Evolutionary conservation across 2,113 vertebrate species (phyloP), one percentile per base, ranked within the genome.

Genomic region (Thomomys bottae): DNA sequence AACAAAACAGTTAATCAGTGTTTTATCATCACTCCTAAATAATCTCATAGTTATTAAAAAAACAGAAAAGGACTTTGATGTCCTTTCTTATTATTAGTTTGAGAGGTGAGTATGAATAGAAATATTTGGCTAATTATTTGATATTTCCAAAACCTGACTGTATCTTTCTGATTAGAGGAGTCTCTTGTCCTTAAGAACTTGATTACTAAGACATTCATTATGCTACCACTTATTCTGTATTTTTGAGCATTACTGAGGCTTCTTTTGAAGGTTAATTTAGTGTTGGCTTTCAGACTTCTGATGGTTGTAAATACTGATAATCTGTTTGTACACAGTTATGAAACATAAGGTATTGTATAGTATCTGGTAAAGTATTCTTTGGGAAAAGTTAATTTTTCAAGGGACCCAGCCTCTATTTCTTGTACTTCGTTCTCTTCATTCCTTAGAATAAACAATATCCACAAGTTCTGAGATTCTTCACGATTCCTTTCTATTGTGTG

Each of bases 1-100:
- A 97, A 96, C 95, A 96, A 97, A 98, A 96, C 92, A 96, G 94
- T 97, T 94, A 96, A 97, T 97, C 96, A 97, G 91, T 72, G 66
- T 94, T 97, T 97, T 97, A 97, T 97, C 91, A 94, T 97, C 85
- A 85, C 38, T 89, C 61, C 91, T 96, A 96, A 95, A 77, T 97
- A 97, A 97, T 86, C 82, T 80, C 73, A 91, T 36, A 0, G 36
- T 12, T 94, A 54, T 54, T 96, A 94, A 95, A 88, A 61, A 92
- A 87, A 9, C 61, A 81, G 34, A 90, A 94, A 78, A 92, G 81
- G 75, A 30, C 21, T 64, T 11, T 87, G 15, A 57, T 77, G 73
- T 68, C 2, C 10, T 68, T 92, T 90, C 84, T 32, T 26, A n/a
- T n/a, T 24, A 86, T 90, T 88, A 84, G 77, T 66, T 87, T 91